Evolutionary conservation across 2,888 invertebrate genomes (phyloP), one percentile per base, ranked within the genome.

Genomic region (Cheilosia grossa): DNA sequence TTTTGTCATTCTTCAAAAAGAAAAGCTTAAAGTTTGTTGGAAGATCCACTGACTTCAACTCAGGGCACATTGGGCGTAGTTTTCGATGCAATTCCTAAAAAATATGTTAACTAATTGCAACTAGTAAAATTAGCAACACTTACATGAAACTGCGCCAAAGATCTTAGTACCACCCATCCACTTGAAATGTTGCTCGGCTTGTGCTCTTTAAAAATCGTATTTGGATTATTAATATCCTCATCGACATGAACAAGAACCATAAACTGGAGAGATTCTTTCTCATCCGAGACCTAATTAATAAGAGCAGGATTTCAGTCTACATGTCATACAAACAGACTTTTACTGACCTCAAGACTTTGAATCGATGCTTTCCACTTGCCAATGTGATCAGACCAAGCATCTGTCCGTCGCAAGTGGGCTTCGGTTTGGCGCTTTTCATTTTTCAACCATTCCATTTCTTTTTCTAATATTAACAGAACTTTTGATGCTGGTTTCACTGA

Each of bases 371-470:
- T 94, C 98, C 98, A 98, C 87, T 94, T 94, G 24, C 98, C 97
- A 87, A 98, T 93, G 91, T 98, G 96, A 88, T 97, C 97, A 0
- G 96, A 96, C 98, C 98, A 98, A 61, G 96, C 94, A 92, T 97
- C 97, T 0, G 98, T 98, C 49, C 97, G 93, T 17, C 95, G 94
- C 67, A 98, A 93, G 92, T 98, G 97, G 0, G 96, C 96, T 90
- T 98, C 97, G 49, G 97, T 92, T 87, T 96, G 94, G 87, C 96
- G 93, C 89, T 96, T 95, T 89, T 97, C 97, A 3, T 95, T 95
- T 86, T 96, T 95, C 66, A 98, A 92, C 92, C 95, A 95, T 89
- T 97, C 96, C 87, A 98, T 96, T 92, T 98, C 97, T 88, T 95
- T 95, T 59, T 97, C 96, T 67, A 98, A 92, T 92, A 96, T 95